Evolutionary conservation across 2,113 vertebrate genomes (phyloP).

Genomic region (Scartelaos histophorus): DNA sequence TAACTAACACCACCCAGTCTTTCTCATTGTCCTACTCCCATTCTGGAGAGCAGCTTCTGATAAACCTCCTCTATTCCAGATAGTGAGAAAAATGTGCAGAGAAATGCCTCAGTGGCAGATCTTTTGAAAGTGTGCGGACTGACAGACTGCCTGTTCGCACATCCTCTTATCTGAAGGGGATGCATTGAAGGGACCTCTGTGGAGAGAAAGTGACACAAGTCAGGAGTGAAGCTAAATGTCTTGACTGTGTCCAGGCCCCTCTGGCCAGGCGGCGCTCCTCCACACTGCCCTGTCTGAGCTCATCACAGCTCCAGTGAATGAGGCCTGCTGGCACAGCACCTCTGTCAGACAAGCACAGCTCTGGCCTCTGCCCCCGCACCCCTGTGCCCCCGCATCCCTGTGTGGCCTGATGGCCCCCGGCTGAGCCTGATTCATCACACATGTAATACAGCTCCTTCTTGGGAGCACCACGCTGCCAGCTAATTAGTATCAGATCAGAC

Average conservation of each 20-base stretch:
- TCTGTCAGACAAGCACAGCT: slow-evolving; percentile 73
- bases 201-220: slow-evolving; percentile 77
- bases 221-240: slow-evolving; percentile 80
- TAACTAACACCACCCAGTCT: slow-evolving; percentile 58
- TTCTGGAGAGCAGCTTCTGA: slow-evolving; percentile 34
- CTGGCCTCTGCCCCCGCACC: slow-evolving; percentile 52
- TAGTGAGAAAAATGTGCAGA: slow-evolving; percentile 33
- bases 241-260: slow-evolving; percentile 74
- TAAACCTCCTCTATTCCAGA: slow-evolving; percentile 48
- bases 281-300: slow-evolving; percentile 70
- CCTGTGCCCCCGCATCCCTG: slow-evolving; percentile 26
- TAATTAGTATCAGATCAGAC: slow-evolving; percentile 73
- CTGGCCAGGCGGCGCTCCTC: slow-evolving; percentile 62
- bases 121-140: slow-evolving; percentile 62
- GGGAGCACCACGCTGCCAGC: slow-evolving; percentile 56
- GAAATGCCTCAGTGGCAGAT: slow-evolving; percentile 69
- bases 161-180: slow-evolving; percentile 68
- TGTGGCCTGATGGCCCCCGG: slow-evolving; percentile 25
- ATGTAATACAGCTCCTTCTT: slow-evolving; percentile 62
- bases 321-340: slow-evolving; percentile 79
- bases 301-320: slow-evolving; percentile 71
- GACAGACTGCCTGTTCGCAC: slow-evolving; percentile 69
- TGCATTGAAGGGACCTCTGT: slow-evolving; percentile 68
- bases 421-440: slow-evolving; percentile 73
- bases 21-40: slow-evolving; percentile 44